Evolutionary conservation across 2,113 vertebrate species (phyloP), one percentile per base, ranked within the genome.

Genomic region (Dicrurus megarhynchus): DNA sequence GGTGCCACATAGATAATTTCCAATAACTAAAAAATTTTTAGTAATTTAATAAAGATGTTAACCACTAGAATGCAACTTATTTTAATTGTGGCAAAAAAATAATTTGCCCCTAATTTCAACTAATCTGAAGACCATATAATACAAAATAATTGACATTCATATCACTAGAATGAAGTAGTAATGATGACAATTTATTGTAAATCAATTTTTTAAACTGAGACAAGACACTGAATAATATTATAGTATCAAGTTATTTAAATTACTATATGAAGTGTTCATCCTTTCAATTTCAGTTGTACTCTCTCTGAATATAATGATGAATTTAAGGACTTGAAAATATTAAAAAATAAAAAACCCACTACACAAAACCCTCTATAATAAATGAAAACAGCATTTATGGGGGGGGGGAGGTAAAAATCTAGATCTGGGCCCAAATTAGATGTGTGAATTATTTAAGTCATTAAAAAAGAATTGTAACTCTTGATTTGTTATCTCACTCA

Each of bases 331-430:
- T 4, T 55, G 47, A 74, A 89, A 61, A 47, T 1, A 37, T 32
- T 19, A 16, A 41, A 35, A 47, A 19, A 3, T 19, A 39, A 32
- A 17, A 42, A 28, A 4, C 1, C 3, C 23, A 21, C 8, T 23
- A 39, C 4, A 63, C 13, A 56, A 70, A 69, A 2, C 1, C 2
- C 21, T 69, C 32, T 60, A 42, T 23, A n/a, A 32, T 27, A 52
- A 35, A 63, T 69, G 2, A 21, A 57, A 53, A 46, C 5, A 46
- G 0, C 0, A 53, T 39, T 52, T 91, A 37, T 50, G 6, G 0
- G 13, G 37, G 61, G 42, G 39, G 61, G 56, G 60, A 7, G n/a
- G n/a, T n/a, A 32, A 11, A 52, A 46, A 55, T 35, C 37, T 41
- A 32, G 2, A 16, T 73, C 23, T 71, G 7, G 1, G 4, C 11